A percentile compares a stretch with the other conserved stretches of the same genome.
These are phyloP conservation scores for Scalopus aquaticus DNA, from an alignment of 2,113 vertebrate species.

Conservation along the genomic window DNA sequence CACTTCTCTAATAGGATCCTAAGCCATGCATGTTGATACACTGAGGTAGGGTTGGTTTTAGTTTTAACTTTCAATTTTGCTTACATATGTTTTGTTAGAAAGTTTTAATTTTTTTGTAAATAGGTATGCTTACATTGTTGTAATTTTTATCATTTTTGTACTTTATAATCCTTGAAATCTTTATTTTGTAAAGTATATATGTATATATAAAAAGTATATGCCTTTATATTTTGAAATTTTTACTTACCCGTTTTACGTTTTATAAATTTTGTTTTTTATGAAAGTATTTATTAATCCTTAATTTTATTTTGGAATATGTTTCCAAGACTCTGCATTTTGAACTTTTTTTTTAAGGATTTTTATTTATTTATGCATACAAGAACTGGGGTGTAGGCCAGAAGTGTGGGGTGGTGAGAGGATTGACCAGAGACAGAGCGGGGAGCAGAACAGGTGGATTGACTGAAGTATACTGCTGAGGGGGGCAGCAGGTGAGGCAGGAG, in stretches of 20 bases:
- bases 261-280: not conserved
- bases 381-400: no score
- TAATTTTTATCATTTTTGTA: slow-evolving; percentile 4
- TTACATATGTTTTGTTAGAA: slow-evolving; percentile 31
- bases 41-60: not conserved
- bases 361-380: no score
- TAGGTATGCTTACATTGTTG: slow-evolving; percentile 16
- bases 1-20: not conserved
- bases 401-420: no score
- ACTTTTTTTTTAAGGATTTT: no score
- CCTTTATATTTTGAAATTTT: slow-evolving; percentile 42
- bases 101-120: not conserved
- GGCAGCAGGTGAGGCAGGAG: no score
- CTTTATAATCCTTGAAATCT: slow-evolving; percentile 15
- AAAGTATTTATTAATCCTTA: slow-evolving; percentile 1
- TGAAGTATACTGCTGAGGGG: no score
- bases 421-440: no score
- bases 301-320: slow-evolving; percentile 12
- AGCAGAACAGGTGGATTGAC: no score
- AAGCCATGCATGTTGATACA: not conserved
- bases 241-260: not conserved
- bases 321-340: not conserved
- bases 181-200: no score
- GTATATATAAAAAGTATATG: no score
- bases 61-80: slow-evolving; percentile 31